Evolutionary conservation across 2,888 invertebrate genomes (phyloP), one percentile per base, ranked within the genome.

Genomic region (Heliconius ethilla): DNA sequence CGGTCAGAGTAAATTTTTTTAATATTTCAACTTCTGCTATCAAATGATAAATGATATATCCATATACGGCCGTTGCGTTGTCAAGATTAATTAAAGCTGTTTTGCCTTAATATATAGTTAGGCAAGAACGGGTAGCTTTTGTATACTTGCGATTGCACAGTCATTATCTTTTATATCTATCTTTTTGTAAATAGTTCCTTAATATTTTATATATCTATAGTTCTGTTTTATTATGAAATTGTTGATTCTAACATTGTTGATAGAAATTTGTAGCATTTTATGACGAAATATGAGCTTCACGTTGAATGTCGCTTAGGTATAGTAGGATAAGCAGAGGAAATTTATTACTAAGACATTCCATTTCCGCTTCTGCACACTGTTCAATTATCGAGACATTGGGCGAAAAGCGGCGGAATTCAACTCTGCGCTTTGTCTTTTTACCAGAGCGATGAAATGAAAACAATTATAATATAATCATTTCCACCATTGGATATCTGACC

Each of bases 21-120:
- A 79, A 74, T 59, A 40, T 77, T 79, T 70, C 89, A 87, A 89
- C 89, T 87, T 86, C 88, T 81, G 84, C 86, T 89, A 88, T 89
- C 91, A 89, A 87, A 85, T 94, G 93, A 94, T 94, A 90, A 94
- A 94, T 94, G 93, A 90, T 92, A 87, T 87, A 85, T 87, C 85
- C 63, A 76, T 84, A 87, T 87, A 92, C 91, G 87, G 83, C 85
- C 84, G 89, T 87, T 92, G 93, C 84, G 89, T 87, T 92, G 93
- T 94, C 93, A 91, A 90, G 92, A 91, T 92, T 93, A 94, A 94
- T 94, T 93, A 94, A 91, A 92, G 89, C 82, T 87, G 88, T 89
- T 89, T 91, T 90, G 86, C 88, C 88, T 91, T 92, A 93, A 93
- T 92, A 93, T 92, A 91, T 93, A 91, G 93, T 92, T 93, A 93